Conservation (phyloP, 2,888 invertebrate genomes). For the Periphyllus acericola region DNA sequence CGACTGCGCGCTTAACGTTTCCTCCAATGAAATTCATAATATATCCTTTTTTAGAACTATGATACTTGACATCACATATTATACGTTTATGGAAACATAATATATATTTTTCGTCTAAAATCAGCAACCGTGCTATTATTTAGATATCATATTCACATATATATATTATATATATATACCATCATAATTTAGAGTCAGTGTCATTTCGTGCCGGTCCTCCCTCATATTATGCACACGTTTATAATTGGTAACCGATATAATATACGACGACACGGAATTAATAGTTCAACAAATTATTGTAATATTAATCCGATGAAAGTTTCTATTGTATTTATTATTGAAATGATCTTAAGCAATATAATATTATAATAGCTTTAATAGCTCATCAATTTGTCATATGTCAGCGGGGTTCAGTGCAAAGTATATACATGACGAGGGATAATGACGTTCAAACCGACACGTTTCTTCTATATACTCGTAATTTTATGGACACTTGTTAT, state of each 20-base stretch:
- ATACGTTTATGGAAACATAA: too few relatives aligned
- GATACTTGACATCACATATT: too few relatives aligned
- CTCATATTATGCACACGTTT: not conserved
- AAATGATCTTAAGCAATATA: not conserved
- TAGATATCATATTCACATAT: too few relatives aligned
- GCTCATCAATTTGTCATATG: not conserved
- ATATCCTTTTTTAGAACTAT: too few relatives aligned
- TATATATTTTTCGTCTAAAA: too few relatives aligned
- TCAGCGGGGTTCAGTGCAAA: not conserved
- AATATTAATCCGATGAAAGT: slow-evolving; percentile 10
- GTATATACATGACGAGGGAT: not conserved
- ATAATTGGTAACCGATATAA: not conserved
- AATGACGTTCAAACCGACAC: slow-evolving; percentile 15
- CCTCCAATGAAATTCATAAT: too few relatives aligned
- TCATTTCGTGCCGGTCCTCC: not conserved
- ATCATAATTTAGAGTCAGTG: too few relatives aligned
- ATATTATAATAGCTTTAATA: not conserved
- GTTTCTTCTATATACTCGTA: not conserved
- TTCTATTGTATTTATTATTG: not conserved
- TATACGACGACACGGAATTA: not conserved
- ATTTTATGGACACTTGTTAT: too few relatives aligned
- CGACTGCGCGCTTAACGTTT: too few relatives aligned
- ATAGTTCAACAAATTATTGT: not conserved
- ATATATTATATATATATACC: too few relatives aligned
- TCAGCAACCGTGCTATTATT: too few relatives aligned